phyloP scores from a whole-genome alignment of 2,113 vertebrate species.

The Ceratotherium simum region DNA sequence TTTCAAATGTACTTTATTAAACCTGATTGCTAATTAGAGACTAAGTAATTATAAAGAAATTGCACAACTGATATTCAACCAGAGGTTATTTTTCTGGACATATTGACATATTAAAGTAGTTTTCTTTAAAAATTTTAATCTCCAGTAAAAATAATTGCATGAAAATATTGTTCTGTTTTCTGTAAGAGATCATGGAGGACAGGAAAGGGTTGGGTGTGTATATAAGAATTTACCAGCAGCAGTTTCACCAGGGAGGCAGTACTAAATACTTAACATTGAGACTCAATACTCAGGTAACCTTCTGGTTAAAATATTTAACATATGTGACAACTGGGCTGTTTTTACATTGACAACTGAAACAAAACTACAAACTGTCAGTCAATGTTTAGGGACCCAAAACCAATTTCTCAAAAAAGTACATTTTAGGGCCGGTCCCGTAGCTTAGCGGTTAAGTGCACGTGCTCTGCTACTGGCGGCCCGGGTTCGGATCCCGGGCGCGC shows the following conservation, averaged over 20 bases:
- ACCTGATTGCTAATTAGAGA: conserved; percentile 79
- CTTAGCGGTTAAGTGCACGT: too few relatives aligned
- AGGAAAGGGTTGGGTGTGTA: not conserved
- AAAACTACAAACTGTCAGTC: not conserved
- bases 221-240: not conserved
- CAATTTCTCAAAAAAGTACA: not conserved
- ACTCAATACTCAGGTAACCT: not conserved
- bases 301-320: conserved; percentile 21
- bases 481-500: too few relatives aligned
- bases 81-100: conserved; percentile 72
- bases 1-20: conserved; percentile 82
- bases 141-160: conserved; percentile 68
- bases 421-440: too few relatives aligned
- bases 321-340: not conserved
- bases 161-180: conserved; percentile 52
- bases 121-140: conserved; percentile 63
- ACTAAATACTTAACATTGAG: not conserved
- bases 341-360: conserved; percentile 40
- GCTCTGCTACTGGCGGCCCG: too few relatives aligned
- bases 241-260: conserved; percentile 30
- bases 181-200: not conserved
- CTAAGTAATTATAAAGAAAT: conserved; percentile 74
- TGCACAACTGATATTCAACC: conserved; percentile 45
- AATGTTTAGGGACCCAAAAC: not conserved
- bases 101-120: not conserved